Base-by-base conservation (phyloP, 2,888 invertebrate species). In the Erebia palarica region DNA sequence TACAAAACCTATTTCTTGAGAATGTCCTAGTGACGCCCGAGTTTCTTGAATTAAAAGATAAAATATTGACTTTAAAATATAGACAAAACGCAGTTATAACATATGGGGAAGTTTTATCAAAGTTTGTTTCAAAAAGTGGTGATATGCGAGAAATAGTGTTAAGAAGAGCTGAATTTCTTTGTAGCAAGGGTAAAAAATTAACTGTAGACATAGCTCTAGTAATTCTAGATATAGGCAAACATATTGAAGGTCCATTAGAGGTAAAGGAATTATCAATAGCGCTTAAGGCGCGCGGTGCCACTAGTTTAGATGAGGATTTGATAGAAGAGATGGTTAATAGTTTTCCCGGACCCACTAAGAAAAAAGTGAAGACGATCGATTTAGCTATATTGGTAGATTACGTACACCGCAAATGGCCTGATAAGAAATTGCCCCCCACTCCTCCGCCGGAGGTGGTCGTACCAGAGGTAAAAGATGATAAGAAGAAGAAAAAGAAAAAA, bases 331-430 rank as follows among this genome's bases (percentile, higher is more conserved):
- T 85, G 3, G 73, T 70, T 1, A 75, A 73, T 65, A 72, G 73
- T 51, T 86, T 86, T 71, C 77, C 81, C 14, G 85, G 85, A 7
- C 80, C 83, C 3, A 75, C 64, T 51, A 72, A 69, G 4, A 78
- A 79, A 9, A 84, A 82, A 47, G 70, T 70, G 0, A 81, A 76
- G 7, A 78, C 78, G 0, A 74, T 87, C 1, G 75, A 84, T 67
- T 72, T 87, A 53, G 68, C 53, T 49, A 76, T 73, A 4, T 61
- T 88, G 14, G 80, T 78, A 1, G 87, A 88, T 1, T 88, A 83
- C 58, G 73, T 86, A 14, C 78, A 78, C 13, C 80, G 86, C 8
- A 79, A 84, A 55, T 88, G 87, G 85, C 88, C 88, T 1, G 83
- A 87, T 0, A 80, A 84, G 44, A 76, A 81, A 51, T 75, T 83